Evolutionary conservation across 2,113 vertebrate species (phyloP).

Genomic region (Ahaetulla prasina): DNA sequence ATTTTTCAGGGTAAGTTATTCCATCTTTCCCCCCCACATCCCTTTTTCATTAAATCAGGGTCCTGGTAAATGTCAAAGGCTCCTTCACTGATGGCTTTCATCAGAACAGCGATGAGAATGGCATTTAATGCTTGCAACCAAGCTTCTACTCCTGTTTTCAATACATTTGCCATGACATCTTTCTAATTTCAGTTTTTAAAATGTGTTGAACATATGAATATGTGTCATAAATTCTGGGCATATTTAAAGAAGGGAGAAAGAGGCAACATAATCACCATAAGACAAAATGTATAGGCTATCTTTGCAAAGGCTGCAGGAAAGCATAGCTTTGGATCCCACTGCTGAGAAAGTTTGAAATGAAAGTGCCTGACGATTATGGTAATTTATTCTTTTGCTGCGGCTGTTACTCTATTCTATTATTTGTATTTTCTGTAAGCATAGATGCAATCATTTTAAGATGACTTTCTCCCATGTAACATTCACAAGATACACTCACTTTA

Average conservation of each 20-base stretch:
- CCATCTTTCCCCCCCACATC: neutral
- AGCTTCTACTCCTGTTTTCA: slow-evolving; percentile 4
- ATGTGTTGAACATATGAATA: neutral
- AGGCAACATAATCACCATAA: neutral
- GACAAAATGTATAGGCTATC: neutral
- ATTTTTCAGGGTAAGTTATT: neutral
- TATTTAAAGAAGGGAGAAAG: neutral
- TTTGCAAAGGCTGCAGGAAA: neutral
- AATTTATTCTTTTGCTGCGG: neutral
- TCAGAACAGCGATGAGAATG: neutral
- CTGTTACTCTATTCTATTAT: neutral
- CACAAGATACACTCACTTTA: neutral
- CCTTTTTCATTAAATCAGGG: neutral
- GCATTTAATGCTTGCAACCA: neutral
- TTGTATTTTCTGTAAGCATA: neutral
- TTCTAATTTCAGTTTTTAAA: neutral
- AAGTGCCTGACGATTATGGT: neutral
- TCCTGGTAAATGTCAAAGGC: neutral
- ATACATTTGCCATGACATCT: neutral
- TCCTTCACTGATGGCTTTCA: neutral
- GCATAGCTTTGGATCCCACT: neutral
- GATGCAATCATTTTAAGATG: neutral
- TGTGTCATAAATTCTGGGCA: neutral
- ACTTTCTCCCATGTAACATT: neutral
- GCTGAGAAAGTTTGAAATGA: neutral